phyloP scores from a whole-genome alignment of 2,113 vertebrate species.

The Isichthys henryi region DNA sequence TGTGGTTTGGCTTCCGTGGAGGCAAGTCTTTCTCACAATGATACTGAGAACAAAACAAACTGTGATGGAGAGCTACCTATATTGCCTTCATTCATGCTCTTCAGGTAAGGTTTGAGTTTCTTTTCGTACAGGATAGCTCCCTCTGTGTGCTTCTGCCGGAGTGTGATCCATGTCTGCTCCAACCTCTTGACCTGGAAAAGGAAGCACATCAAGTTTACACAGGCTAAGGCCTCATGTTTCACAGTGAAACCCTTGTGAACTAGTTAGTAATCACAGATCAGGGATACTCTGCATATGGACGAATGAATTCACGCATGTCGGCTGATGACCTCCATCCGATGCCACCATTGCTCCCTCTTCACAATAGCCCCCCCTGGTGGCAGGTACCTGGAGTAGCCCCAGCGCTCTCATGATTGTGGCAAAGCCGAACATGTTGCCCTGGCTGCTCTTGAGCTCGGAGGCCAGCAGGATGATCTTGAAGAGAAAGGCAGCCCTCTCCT shows the following conservation, averaged over 20 bases:
- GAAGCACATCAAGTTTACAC: background rate
- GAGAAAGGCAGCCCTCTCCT: conserved; percentile 79
- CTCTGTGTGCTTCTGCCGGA: conserved; percentile 86
- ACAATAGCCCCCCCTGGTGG: background rate
- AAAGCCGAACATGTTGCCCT: conserved; percentile 95
- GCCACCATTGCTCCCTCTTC: background rate
- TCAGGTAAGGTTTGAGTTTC: conserved; percentile 84
- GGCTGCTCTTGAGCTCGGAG: conserved; percentile 76
- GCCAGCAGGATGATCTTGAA: conserved; percentile 85
- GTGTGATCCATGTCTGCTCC: conserved; percentile 80
- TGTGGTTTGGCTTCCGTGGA: background rate
- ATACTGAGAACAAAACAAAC: background rate
- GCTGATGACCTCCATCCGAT: background rate
- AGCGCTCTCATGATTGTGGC: conserved; percentile 83
- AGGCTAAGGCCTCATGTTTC: background rate
- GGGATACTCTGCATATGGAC: background rate
- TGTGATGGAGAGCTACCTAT: conserved; percentile 57
- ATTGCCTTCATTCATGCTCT: conserved; percentile 79
- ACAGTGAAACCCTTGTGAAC: background rate
- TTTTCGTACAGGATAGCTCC: conserved; percentile 90
- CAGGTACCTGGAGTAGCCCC: conserved; percentile 84
- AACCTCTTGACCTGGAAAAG: conserved; percentile 74
- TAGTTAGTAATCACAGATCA: background rate
- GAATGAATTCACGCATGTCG: background rate
- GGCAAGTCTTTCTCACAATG: background rate